Evolutionary conservation across 2,113 vertebrate species (phyloP).

Genomic region (Psittacus erithacus): DNA sequence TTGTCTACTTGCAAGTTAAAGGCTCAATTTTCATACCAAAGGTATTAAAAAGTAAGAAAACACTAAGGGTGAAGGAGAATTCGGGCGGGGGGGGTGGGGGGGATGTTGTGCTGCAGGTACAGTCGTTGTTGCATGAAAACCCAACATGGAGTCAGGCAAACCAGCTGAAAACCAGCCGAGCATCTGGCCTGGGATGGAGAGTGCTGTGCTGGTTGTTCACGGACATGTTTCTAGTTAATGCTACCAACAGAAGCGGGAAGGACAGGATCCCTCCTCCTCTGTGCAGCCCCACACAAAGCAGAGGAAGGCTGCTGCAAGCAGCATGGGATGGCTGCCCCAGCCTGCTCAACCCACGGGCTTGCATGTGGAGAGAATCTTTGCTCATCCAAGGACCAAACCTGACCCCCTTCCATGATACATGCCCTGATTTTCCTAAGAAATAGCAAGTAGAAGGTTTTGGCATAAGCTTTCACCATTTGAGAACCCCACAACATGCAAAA

Average conservation of each 20-base stretch:
- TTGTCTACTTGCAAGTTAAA: not conserved
- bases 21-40: not conserved
- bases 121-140: not conserved
- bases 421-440: not conserved
- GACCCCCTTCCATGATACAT: fast-evolving
- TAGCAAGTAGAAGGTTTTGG: fast-evolving
- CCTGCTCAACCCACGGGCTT: not conserved
- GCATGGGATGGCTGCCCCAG: not conserved
- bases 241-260: not conserved
- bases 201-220: not conserved
- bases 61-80: not conserved
- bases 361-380: not conserved
- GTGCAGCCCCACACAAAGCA: not conserved
- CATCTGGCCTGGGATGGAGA: not conserved
- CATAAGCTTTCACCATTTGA: not conserved
- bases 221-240: not conserved
- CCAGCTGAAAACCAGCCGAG: not conserved
- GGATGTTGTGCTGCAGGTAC: not conserved
- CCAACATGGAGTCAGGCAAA: not conserved
- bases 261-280: not conserved
- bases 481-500: not conserved
- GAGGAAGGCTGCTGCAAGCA: not conserved
- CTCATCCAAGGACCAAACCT: not conserved
- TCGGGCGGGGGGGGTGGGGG: not conserved
- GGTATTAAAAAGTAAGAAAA: not conserved